Conservation (phyloP, 2,888 invertebrate genomes). For the Trilocha varians region DNA sequence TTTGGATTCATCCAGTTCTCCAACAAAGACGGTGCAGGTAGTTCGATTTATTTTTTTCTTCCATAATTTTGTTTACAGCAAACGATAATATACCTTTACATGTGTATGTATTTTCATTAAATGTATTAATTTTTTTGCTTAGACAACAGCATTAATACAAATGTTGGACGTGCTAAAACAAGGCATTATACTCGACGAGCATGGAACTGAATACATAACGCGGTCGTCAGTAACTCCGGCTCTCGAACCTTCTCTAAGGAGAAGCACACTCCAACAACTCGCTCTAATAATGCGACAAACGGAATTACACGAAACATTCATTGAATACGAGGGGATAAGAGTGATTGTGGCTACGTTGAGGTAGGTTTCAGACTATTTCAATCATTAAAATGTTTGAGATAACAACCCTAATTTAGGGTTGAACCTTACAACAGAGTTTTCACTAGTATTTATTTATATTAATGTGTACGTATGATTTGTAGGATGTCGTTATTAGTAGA, state of each 20-base stretch:
- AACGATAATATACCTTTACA: not conserved
- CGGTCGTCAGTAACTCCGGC: conserved; percentile 27
- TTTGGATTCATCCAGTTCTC: conserved; percentile 40
- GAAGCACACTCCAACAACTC: conserved; percentile 79
- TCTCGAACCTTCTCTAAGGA: conserved; percentile 77
- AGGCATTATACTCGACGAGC: conserved; percentile 46
- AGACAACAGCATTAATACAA: conserved; percentile 54
- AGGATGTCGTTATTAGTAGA: conserved; percentile 64
- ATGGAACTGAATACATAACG: conserved; percentile 29
- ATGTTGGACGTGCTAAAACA: conserved; percentile 60
- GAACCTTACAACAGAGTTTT: no score
- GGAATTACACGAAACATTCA: conserved; percentile 73
- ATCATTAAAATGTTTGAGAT: conserved; percentile 22
- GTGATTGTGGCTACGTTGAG: conserved; percentile 52
- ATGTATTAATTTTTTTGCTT: not conserved
- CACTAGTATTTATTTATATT: no score
- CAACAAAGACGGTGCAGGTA: conserved; percentile 44
- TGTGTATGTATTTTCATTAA: not conserved
- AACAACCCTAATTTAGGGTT: no score
- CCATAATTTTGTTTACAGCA: not conserved
- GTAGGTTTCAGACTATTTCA: conserved; percentile 19
- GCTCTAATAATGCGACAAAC: conserved; percentile 78
- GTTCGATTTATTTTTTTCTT: not conserved
- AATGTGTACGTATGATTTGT: no score
- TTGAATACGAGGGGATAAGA: conserved; percentile 71